Conservation (phyloP, 2,797 vertebrate species). For the Vespertilio murinus region DNA sequence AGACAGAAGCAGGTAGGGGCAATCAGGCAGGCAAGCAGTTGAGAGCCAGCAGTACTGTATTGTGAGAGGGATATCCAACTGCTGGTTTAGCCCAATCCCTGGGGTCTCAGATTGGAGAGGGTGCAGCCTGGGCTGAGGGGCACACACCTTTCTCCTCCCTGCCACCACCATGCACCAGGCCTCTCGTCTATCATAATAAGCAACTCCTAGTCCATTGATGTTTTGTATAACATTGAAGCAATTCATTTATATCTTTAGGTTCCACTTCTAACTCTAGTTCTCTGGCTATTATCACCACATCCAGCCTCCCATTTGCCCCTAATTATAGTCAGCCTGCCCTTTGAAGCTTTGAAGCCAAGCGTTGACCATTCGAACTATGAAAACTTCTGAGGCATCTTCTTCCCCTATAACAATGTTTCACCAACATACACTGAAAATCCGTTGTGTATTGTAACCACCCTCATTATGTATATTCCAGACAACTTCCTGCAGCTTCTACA, state of each 20-base stretch:
- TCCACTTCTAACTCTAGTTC: not conserved
- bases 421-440: not conserved
- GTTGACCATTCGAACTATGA: not conserved
- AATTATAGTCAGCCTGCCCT: not conserved
- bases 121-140: too few species aligned
- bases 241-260: not conserved
- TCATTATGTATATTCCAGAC: not conserved
- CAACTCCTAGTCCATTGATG: not conserved
- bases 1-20: too few species aligned
- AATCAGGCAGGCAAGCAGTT: too few species aligned
- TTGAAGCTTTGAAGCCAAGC: not conserved
- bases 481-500: not conserved
- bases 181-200: not conserved
- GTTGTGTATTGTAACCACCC: not conserved
- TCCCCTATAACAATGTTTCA: not conserved
- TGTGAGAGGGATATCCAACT: too few species aligned
- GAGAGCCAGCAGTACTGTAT: too few species aligned
- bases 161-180: too few species aligned
- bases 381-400: not conserved
- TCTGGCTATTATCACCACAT: not conserved
- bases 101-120: too few species aligned
- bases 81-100: too few species aligned
- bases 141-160: too few species aligned
- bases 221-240: not conserved
- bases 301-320: not conserved